These are phyloP conservation scores for Festucalex cinctus DNA, from an alignment of 2,113 vertebrate genomes.

Conservation along the genomic window DNA sequence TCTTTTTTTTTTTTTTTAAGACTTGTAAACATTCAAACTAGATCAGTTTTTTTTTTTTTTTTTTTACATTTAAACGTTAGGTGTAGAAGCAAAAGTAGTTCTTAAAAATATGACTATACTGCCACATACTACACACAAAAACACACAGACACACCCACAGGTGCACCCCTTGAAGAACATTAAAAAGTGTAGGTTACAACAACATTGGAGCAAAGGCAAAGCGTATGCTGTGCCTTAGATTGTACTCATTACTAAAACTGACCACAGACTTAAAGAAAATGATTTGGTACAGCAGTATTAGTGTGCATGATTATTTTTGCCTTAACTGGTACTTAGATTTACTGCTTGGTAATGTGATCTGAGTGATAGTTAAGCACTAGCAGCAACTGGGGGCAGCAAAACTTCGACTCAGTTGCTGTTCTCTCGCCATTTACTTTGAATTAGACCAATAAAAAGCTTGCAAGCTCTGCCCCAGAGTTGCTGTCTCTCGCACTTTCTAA, in stretches of 20 bases:
- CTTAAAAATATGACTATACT: conserved; percentile 19
- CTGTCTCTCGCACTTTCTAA: conserved; percentile 49
- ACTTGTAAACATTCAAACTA: conserved; percentile 57
- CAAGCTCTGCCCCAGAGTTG: conserved; percentile 43
- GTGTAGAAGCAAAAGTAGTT: conserved; percentile 14
- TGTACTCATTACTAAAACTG: conserved; percentile 51
- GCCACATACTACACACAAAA: not conserved
- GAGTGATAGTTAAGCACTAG: conserved; percentile 73
- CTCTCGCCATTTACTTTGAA: conserved; percentile 60
- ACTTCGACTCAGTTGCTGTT: conserved; percentile 64
- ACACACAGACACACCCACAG: not conserved
- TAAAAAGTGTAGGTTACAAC: conserved; percentile 22
- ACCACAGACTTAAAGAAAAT: conserved; percentile 66
- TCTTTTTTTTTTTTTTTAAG: conserved; percentile 48
- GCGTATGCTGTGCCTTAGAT: conserved; percentile 36
- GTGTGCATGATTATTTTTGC: conserved; percentile 68
- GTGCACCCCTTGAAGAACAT: not conserved
- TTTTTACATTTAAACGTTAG: conserved; percentile 53
- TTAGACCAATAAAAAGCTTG: conserved; percentile 74
- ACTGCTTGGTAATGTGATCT: conserved; percentile 68
- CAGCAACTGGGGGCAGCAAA: conserved; percentile 70
- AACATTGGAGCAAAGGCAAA: conserved; percentile 31
- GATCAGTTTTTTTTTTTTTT: conserved; percentile 27
- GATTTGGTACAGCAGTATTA: conserved; percentile 66
- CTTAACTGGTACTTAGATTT: conserved; percentile 72